Evolutionary conservation across 2,888 invertebrate genomes (phyloP).

Genomic region (Dryococelus australis): DNA sequence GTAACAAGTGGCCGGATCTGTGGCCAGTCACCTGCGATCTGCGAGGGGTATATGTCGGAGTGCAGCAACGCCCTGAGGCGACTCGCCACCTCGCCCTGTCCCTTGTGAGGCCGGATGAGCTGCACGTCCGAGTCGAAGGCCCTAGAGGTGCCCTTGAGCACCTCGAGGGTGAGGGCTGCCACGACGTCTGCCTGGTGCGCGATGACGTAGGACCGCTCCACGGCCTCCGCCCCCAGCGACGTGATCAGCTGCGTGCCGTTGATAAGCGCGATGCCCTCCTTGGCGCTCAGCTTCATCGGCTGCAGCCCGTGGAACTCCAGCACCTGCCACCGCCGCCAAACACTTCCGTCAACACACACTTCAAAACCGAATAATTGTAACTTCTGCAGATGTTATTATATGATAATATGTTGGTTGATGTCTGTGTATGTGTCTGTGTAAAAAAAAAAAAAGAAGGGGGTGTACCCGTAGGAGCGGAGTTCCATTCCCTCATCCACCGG

Average conservation of each 20-base stretch:
- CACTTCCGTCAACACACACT: too few relatives aligned
- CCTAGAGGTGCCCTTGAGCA: constrained; percentile 69
- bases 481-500: too few relatives aligned
- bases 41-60: constrained; percentile 68
- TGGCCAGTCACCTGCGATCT: constrained; percentile 67
- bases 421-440: too few relatives aligned
- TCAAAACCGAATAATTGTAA: background rate
- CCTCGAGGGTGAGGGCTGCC: constrained; percentile 69
- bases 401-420: too few relatives aligned
- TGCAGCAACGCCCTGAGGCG: constrained; percentile 67
- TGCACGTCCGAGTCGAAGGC: constrained; percentile 72
- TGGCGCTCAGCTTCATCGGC: constrained; percentile 65
- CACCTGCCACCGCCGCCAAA: constrained; percentile 55
- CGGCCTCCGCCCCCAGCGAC: constrained; percentile 69
- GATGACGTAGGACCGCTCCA: constrained; percentile 65
- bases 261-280: constrained; percentile 71
- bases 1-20: too few relatives aligned
- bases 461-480: too few relatives aligned
- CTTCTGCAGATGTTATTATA: too few relatives aligned
- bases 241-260: constrained; percentile 75
- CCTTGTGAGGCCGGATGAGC: constrained; percentile 67
- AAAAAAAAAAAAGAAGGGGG: too few relatives aligned
- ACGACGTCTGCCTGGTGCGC: constrained; percentile 71
- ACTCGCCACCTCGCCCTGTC: constrained; percentile 67
- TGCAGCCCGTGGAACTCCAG: constrained; percentile 64